Conservation (phyloP, 2,797 vertebrate genomes). For the Champsocephalus esox region DNA sequence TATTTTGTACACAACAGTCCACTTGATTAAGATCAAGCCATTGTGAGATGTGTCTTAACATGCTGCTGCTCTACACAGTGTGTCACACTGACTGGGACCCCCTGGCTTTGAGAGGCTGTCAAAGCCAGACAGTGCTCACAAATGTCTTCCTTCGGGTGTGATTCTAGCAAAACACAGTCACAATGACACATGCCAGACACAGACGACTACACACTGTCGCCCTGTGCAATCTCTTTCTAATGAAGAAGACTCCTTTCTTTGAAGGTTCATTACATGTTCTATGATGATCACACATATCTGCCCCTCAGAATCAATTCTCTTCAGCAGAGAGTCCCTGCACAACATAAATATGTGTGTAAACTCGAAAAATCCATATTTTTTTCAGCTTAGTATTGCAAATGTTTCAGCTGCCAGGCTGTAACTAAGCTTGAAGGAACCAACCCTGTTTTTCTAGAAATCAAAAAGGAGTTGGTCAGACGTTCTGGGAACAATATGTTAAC, state of each 20-base stretch:
- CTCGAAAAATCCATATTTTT: not conserved
- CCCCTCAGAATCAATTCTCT: constrained; percentile 11
- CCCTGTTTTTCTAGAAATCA: not conserved
- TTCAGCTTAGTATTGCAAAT: not conserved
- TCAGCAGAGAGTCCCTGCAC: not conserved
- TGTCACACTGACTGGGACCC: constrained; percentile 26
- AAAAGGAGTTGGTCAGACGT: constrained; percentile 1
- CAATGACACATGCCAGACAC: constrained; percentile 79
- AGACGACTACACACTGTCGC: constrained; percentile 57
- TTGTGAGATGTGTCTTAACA: constrained; percentile 72
- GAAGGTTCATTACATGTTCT: constrained; percentile 34
- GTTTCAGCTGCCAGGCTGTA: not conserved
- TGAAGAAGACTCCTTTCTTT: constrained; percentile 29
- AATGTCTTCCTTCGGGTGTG: constrained; percentile 56
- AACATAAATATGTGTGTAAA: not conserved
- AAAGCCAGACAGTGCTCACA: constrained; percentile 71
- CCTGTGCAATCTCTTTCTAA: constrained; percentile 13
- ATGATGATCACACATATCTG: constrained; percentile 9
- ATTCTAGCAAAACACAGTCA: constrained; percentile 60
- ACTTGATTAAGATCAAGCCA: constrained; percentile 17
- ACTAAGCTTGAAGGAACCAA: not conserved
- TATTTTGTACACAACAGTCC: constrained; percentile 45
- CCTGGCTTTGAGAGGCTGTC: constrained; percentile 75
- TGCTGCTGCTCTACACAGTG: constrained; percentile 54
- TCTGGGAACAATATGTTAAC: constrained; percentile 23